Percentiles rank a stretch among this genome's conserved stretches.
Evolutionary conservation across 2,888 invertebrate genomes (phyloP).

Genomic region (Epinotia ramella): DNA sequence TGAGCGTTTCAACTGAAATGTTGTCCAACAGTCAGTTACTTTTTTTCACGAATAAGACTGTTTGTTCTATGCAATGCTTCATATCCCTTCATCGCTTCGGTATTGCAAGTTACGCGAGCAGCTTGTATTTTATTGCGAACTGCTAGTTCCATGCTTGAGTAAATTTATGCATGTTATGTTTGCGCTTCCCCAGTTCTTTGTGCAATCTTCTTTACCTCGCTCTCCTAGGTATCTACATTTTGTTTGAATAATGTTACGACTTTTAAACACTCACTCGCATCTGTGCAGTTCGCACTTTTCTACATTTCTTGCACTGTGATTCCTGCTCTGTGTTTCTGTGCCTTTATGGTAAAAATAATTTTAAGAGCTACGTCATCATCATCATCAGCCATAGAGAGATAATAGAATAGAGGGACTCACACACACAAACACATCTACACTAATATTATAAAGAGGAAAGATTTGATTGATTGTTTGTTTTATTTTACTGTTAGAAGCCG

Average conservation of each 20-base stretch:
- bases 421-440: no score
- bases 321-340: not conserved
- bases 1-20: no score
- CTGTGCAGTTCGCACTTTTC: not conserved
- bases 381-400: no score
- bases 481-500: no score
- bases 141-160: conserved; percentile 10
- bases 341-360: not conserved
- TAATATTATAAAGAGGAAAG: no score
- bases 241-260: conserved; percentile 15
- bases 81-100: not conserved
- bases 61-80: not conserved
- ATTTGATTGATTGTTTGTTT: no score
- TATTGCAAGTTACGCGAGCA: conserved; percentile 3
- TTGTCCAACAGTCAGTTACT: no score
- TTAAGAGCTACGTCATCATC: no score
- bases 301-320: not conserved
- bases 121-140: conserved; percentile 18
- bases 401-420: no score
- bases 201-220: conserved; percentile 24
- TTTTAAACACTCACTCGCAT: not conserved
- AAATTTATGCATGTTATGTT: conserved; percentile 25
- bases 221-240: conserved; percentile 12
- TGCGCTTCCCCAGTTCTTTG: conserved; percentile 14
- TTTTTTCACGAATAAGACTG: no score